A percentile compares a stretch with the other conserved stretches of the same genome.
These are phyloP conservation scores for Protonibea diacanthus DNA, from an alignment of 2,797 vertebrate species.

Conservation along the genomic window DNA sequence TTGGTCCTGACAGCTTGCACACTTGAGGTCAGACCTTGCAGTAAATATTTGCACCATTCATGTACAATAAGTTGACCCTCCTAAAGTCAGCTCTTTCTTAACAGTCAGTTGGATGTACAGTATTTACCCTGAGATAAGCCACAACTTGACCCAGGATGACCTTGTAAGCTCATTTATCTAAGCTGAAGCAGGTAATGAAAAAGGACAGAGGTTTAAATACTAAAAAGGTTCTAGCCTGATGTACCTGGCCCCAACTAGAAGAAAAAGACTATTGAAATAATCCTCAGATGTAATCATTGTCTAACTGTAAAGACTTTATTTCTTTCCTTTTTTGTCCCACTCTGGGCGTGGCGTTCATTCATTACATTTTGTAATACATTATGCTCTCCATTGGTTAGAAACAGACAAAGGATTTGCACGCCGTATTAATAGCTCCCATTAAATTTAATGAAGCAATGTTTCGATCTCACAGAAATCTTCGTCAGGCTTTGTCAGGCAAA, in stretches of 20 bases:
- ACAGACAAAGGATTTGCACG: slow-evolving; percentile 68
- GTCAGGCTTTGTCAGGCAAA: slow-evolving; percentile 67
- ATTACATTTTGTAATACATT: slow-evolving; percentile 66
- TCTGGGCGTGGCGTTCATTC: slow-evolving; percentile 63
- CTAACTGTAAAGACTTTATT: slow-evolving; percentile 49
- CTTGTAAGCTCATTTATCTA: slow-evolving; percentile 61
- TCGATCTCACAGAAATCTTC: slow-evolving; percentile 61
- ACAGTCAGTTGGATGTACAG: slow-evolving; percentile 15
- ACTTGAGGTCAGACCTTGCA: not conserved
- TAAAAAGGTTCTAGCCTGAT: slow-evolving; percentile 39
- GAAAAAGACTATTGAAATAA: slow-evolving; percentile 59
- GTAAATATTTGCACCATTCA: not conserved
- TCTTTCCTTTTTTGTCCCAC: slow-evolving; percentile 54
- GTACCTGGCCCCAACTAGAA: slow-evolving; percentile 28
- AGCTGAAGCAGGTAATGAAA: slow-evolving; percentile 56
- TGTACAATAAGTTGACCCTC: not conserved
- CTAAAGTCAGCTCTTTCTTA: slow-evolving; percentile 17
- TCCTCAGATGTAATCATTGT: slow-evolving; percentile 65
- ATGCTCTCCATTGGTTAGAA: slow-evolving; percentile 60
- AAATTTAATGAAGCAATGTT: slow-evolving; percentile 73
- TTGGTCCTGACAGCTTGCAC: not conserved
- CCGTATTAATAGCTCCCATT: slow-evolving; percentile 72
- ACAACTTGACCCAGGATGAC: slow-evolving; percentile 53
- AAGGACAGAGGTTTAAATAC: slow-evolving; percentile 54
- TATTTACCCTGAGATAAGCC: slow-evolving; percentile 22